Conservation (phyloP, 2,113 vertebrate species). For the Formicarius rufipectus region DNA sequence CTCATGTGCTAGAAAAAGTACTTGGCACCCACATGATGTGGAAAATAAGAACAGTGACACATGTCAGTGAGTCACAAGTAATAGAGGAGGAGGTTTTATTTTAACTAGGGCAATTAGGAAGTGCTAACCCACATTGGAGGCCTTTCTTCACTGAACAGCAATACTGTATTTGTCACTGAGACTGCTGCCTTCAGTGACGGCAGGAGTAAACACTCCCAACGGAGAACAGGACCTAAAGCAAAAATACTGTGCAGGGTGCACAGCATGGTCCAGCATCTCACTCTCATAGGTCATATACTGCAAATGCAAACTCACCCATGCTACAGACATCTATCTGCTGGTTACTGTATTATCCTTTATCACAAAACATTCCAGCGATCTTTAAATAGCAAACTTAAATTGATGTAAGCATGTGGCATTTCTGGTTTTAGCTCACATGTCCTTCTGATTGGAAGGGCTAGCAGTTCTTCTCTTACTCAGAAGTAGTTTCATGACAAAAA, state of each 20-base stretch:
- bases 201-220: neutral
- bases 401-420: neutral
- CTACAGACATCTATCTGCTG: neutral
- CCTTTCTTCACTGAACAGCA: neutral
- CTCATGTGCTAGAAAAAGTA: neutral
- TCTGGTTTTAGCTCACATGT: neutral
- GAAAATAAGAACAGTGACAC: neutral
- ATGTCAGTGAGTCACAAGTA: constrained; percentile 22
- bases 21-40: neutral
- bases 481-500: neutral
- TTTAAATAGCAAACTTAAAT: neutral
- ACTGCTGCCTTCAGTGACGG: neutral
- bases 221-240: neutral
- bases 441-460: neutral
- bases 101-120: constrained; percentile 5
- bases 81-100: neutral
- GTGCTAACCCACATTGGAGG: neutral
- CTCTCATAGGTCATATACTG: neutral
- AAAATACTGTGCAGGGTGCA: neutral
- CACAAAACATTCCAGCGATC: neutral
- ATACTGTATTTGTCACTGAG: neutral
- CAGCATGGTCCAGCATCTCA: neutral
- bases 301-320: neutral
- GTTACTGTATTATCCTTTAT: neutral
- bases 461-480: neutral